These are phyloP conservation scores for Bufo gargarizans DNA, from an alignment of 2,113 vertebrate genomes.

Conservation along the genomic window DNA sequence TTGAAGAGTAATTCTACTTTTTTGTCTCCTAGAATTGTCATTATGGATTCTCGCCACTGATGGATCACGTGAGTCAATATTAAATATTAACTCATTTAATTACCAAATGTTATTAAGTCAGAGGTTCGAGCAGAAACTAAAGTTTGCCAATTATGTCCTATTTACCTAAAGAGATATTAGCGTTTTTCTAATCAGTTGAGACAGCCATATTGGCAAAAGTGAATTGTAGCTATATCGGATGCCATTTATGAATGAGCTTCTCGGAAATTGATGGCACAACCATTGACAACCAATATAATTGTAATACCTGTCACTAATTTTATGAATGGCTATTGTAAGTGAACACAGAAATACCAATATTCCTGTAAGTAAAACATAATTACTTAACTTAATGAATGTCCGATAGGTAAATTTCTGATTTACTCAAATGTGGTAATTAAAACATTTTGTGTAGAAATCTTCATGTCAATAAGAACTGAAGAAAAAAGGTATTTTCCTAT, in stretches of 20 bases:
- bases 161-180: not conserved
- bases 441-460: too few species aligned
- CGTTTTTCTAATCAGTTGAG: not conserved
- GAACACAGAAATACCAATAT: too few species aligned
- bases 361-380: too few species aligned
- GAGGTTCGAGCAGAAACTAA: not conserved
- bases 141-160: not conserved
- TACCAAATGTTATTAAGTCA: not conserved
- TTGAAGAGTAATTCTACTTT: not conserved
- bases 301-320: too few species aligned
- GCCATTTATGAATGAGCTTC: not conserved
- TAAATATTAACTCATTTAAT: not conserved
- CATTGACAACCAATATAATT: too few species aligned
- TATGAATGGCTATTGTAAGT: too few species aligned
- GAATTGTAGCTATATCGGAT: not conserved
- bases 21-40: not conserved
- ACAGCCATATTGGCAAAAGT: not conserved
- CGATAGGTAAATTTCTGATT: too few species aligned
- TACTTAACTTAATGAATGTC: too few species aligned
- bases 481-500: too few species aligned
- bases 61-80: not conserved
- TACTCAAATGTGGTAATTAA: too few species aligned
- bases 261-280: not conserved
- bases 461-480: too few species aligned
- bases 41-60: not conserved